Base-by-base conservation (phyloP, 2,797 vertebrate genomes). In the Acanthurus leucopareius region DNA sequence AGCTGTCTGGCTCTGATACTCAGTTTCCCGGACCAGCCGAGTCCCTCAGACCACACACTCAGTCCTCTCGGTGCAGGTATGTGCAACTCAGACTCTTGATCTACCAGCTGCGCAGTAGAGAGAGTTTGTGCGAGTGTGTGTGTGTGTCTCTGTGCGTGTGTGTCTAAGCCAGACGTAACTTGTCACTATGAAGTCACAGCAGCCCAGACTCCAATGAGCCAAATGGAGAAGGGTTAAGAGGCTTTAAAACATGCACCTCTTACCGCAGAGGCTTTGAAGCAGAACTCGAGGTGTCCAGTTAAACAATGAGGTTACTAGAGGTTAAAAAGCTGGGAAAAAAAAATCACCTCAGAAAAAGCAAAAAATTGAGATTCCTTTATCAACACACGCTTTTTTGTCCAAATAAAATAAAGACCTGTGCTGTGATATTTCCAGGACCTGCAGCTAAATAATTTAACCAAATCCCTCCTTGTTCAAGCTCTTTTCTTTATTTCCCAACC, bases 31-130 rank as follows among this genome's bases (percentile, higher is more conserved):
- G 86, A 86, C 67, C 84, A 89, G 84, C 75, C 71, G 75, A 86
- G 83, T 68, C 35, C 63, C 63, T 68, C 67, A 79, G 89, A 91
- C 90, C 88, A 87, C 89, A 91, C 78, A 64, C 80, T 45, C 54
- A 59, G 53, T 79, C 60, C 61, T 77, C 79, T 86, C 70, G 65
- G 71, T 49, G 81, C 74, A 84, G 52, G 72, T 88, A 81, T 89
- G 86, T 86, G 69, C 80, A 83, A 70, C 79, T 76, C 75, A 89
- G 80, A 88, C 81, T 89, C 77, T 81, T 79, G 83, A 82, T 83
- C 75, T 62, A 78, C 64, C 83, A 86, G 87, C 83, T 81, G 69
- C 77, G 83, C 74, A 68, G 56, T 17, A 54, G 61, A 73, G 42
- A n/a, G 60, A 19, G 52, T 59, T 65, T 40, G 56, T 48, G 67